Percentiles rank a stretch among this genome's conserved stretches.
These are phyloP conservation scores for Helicorthomorpha holstii DNA, from an alignment of 1,140 invertebrate species.

Conservation along the genomic window DNA sequence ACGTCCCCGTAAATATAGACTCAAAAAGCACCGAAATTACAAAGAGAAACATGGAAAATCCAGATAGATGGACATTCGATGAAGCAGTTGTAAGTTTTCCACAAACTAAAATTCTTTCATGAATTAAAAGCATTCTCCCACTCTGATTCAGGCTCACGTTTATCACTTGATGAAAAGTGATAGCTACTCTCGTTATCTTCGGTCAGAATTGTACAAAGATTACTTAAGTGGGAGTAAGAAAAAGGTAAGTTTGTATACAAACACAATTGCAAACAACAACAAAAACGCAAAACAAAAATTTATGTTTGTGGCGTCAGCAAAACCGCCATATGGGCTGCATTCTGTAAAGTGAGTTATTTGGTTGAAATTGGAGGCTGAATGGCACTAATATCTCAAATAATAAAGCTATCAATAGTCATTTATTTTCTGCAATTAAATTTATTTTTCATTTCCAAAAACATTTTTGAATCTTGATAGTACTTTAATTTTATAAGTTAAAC, in stretches of 20 bases:
- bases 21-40: conserved; percentile 66
- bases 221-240: conserved; percentile 88
- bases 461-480: too few relatives aligned
- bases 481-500: too few relatives aligned
- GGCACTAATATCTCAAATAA: neutral
- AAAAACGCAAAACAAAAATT: neutral
- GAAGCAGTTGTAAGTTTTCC: conserved; percentile 63
- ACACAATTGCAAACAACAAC: too few relatives aligned
- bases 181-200: conserved; percentile 89
- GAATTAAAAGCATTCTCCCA: conserved; percentile 8
- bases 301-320: neutral
- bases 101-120: neutral
- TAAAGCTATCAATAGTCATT: neutral
- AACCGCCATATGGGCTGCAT: neutral
- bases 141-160: conserved; percentile 68
- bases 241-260: conserved; percentile 45
- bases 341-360: neutral
- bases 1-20: conserved; percentile 93
- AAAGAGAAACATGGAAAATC: conserved; percentile 56
- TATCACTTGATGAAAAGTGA: conserved; percentile 99
- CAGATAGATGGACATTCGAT: conserved; percentile 91
- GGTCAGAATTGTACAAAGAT: conserved; percentile 98
- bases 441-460: too few relatives aligned
- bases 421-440: too few relatives aligned
- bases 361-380: neutral